These are phyloP conservation scores for Lacanobia wlatinum DNA, from an alignment of 2,888 invertebrate genomes.

Conservation along the genomic window DNA sequence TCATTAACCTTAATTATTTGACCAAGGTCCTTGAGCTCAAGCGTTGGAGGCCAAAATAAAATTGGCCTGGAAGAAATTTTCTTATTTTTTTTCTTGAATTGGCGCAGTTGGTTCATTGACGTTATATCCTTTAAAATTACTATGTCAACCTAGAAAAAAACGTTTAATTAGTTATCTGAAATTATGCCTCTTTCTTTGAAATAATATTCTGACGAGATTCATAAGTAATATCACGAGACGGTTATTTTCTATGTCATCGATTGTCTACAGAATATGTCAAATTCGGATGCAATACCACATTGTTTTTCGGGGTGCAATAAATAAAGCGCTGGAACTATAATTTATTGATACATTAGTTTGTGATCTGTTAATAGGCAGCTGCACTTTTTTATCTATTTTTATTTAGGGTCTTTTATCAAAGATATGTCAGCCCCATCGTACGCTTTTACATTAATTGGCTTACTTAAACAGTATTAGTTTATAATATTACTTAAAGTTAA, in stretches of 20 bases:
- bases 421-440: no score
- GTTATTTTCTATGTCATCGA: no score
- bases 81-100: constrained; percentile 64
- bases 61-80: constrained; percentile 67
- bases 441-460: no score
- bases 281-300: no score
- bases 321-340: not conserved
- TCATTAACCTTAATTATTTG: constrained; percentile 74
- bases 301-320: not conserved
- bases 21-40: constrained; percentile 66
- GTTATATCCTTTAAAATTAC: constrained; percentile 72
- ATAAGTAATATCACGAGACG: not conserved
- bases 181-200: not conserved
- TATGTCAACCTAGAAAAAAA: constrained; percentile 67
- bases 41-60: constrained; percentile 67
- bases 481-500: no score
- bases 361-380: no score
- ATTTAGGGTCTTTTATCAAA: no score
- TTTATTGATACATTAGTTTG: not conserved
- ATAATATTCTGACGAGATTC: not conserved
- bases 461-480: no score
- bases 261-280: no score
- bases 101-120: constrained; percentile 60
- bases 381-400: no score
- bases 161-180: constrained; percentile 33